Evolutionary conservation across 2,888 invertebrate genomes (phyloP), one percentile per base, ranked within the genome.

Genomic region (Latrodectus hesperus): DNA sequence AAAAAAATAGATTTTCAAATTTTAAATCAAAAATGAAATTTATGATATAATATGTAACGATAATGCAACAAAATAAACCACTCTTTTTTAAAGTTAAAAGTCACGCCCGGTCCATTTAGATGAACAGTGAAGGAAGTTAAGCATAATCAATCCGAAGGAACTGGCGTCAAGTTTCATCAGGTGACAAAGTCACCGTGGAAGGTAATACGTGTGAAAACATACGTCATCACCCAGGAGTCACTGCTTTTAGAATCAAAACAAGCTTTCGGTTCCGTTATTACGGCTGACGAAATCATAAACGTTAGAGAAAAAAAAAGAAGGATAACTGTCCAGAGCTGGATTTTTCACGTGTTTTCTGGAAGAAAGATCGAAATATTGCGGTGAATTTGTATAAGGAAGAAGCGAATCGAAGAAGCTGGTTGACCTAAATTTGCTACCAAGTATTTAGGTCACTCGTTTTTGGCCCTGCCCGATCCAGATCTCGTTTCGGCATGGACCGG

Each of bases 391-490:
- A 38, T 38, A 38, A 83, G 60, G 75, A 83, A 70, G 82, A 76
- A 65, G 38, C 38, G 65, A 81, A 76, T 84, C 38, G 72, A 38
- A 55, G 65, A 51, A 70, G 75, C 76, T 70, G 65, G 60, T 22
- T 84, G 84, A 84, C 84, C 84, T 84, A 78, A 79, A 78, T 84
- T 74, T 73, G 22, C 72, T 9, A 49, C 8, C 49, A 84, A 84
- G 84, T 74, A 84, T 84, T 84, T 84, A 79, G 84, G 84, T 84
- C 84, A 84, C 72, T 65, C 78, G 49, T 77, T 38, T 38, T 79
- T 84, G 84, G 84, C 78, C 84, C 84, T 79, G 78, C 84, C 83
- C 84, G 84, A 84, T 84, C 84, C 84, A 77, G 77, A 77, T 84
- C 84, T 84, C 26, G 55, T 78, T 84, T 77, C 22, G 60, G 55